phyloP scores from a whole-genome alignment of 2,888 invertebrate genomes.

The Drosophila lacicola region DNA sequence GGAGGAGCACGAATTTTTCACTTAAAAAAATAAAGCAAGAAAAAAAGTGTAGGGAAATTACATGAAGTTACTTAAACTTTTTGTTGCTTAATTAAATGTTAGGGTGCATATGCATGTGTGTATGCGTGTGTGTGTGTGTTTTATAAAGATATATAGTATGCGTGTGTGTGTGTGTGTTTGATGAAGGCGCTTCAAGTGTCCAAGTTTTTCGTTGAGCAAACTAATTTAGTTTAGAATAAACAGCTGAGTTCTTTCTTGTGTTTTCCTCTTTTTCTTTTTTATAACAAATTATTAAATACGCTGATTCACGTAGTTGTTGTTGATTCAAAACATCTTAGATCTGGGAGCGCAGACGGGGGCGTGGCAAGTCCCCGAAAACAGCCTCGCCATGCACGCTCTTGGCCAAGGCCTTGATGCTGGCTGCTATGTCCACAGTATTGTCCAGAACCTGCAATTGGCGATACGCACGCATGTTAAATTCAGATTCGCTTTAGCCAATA shows the following conservation, averaged over 20 bases:
- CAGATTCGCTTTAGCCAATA: background rate
- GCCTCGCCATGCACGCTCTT: conserved; percentile 95
- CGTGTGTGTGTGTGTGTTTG: conserved; percentile 15
- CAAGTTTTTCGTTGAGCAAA: conserved; percentile 68
- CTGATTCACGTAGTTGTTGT: conserved; percentile 61
- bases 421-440: conserved; percentile 93
- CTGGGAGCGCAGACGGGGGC: conserved; percentile 93
- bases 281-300: conserved; percentile 48
- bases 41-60: conserved; percentile 46
- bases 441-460: conserved; percentile 84
- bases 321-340: conserved; percentile 86
- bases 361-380: conserved; percentile 94
- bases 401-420: conserved; percentile 96
- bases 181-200: conserved; percentile 52
- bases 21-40: conserved; percentile 51
- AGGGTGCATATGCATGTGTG: conserved; percentile 25
- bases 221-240: conserved; percentile 73
- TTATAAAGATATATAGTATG: conserved; percentile 10
- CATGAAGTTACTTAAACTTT: conserved; percentile 28
- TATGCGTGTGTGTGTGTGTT: conserved; percentile 5
- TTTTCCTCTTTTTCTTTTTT: conserved; percentile 11
- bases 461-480: background rate
- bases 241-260: conserved; percentile 25
- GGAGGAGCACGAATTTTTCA: conserved; percentile 28
- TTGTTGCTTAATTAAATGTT: conserved; percentile 42